Evolutionary conservation across 2,113 vertebrate species (phyloP).

Genomic region (Lathamus discolor): DNA sequence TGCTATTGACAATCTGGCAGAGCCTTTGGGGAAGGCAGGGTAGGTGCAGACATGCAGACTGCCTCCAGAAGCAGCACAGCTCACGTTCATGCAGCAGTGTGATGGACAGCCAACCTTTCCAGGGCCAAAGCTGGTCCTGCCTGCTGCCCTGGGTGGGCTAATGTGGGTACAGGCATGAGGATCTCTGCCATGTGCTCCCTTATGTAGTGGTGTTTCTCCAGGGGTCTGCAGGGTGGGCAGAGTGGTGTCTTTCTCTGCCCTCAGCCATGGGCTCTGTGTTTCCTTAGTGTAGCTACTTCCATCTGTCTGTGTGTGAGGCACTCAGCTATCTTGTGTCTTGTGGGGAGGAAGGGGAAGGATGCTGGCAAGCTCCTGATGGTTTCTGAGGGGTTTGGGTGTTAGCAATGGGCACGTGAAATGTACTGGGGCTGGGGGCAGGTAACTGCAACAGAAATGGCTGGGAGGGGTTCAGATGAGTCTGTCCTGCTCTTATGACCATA

Average conservation of each 20-base stretch:
- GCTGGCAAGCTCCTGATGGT: neutral
- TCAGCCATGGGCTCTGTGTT: neutral
- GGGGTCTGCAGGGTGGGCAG: neutral
- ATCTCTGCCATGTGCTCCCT: too few species aligned
- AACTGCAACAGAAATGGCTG: neutral
- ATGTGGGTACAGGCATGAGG: accelerated
- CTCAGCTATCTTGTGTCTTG: neutral
- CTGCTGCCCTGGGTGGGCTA: neutral
- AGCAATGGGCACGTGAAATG: neutral
- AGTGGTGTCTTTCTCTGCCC: neutral
- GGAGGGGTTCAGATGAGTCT: neutral
- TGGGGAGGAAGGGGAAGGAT: neutral
- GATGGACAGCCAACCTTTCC: neutral
- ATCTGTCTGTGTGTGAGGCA: neutral
- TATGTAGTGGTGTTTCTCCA: accelerated
- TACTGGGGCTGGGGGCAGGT: neutral
- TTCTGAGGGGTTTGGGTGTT: neutral
- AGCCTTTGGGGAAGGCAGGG: neutral
- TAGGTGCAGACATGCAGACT: neutral
- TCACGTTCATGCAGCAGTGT: accelerated
- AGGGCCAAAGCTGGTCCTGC: neutral
- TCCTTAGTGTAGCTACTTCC: neutral
- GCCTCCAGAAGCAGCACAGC: neutral
- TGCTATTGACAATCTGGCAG: neutral
- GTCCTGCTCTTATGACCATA: neutral